A percentile compares a stretch with the other conserved stretches of the same genome.
These are phyloP conservation scores for Orussus abietinus DNA, from an alignment of 1,140 invertebrate genomes.

Conservation along the genomic window DNA sequence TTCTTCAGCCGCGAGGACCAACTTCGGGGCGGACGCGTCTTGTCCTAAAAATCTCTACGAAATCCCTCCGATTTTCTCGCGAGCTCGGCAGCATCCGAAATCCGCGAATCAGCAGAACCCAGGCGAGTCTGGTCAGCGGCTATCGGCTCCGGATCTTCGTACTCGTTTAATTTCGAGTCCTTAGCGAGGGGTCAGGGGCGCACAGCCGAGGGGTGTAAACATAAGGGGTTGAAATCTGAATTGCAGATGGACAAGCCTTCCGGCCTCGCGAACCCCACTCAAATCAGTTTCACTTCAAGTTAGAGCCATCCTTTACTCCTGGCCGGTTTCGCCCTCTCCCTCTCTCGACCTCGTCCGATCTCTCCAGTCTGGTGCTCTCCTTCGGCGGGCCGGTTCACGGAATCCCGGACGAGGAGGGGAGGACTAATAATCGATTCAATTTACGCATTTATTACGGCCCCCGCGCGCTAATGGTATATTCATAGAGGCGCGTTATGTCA, in stretches of 20 bases:
- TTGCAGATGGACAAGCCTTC: constrained; percentile 33
- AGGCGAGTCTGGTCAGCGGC: too few relatives aligned
- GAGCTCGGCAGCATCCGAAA: too few relatives aligned
- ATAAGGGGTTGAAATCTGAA: constrained; percentile 42
- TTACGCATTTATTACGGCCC: constrained; percentile 35
- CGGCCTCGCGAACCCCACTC: constrained; percentile 16
- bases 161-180: constrained; percentile 34
- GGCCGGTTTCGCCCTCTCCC: constrained; percentile 3
- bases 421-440: constrained; percentile 44
- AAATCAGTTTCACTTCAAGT: constrained; percentile 38
- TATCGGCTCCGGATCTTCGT: constrained; percentile 32
- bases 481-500: constrained; percentile 35
- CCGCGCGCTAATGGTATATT: constrained; percentile 32
- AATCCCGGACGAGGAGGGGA: too few relatives aligned
- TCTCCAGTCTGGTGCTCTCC: too few relatives aligned
- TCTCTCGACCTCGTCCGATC: constrained; percentile 9
- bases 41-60: too few relatives aligned
- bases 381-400: too few relatives aligned
- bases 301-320: constrained; percentile 31
- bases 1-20: too few relatives aligned
- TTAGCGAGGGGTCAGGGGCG: constrained; percentile 18
- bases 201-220: constrained; percentile 21
- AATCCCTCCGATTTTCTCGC: too few relatives aligned
- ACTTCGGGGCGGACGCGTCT: too few relatives aligned
- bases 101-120: too few relatives aligned